Percentiles rank a stretch among this genome's conserved stretches.
Conservation (phyloP, 2,797 vertebrate species). For the Acridotheres tristis region DNA sequence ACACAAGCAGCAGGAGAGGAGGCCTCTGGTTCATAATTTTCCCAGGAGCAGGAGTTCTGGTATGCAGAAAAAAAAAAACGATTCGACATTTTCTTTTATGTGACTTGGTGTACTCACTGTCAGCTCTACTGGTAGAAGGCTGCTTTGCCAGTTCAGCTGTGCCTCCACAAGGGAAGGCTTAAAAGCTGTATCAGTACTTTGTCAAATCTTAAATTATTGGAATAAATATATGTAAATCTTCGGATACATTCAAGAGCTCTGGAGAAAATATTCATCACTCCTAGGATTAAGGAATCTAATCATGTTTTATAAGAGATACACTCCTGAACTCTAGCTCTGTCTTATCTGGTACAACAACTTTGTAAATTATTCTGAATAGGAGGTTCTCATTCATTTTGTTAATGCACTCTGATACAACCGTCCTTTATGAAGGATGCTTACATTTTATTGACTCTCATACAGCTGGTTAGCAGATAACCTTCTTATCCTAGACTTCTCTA, state of each 20-base stretch:
- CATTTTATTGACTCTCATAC: conserved; percentile 22
- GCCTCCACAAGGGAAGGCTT: not conserved
- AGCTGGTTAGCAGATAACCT: conserved; percentile 44
- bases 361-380: conserved; percentile 14
- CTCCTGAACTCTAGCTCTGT: not conserved
- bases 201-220: not conserved
- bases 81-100: not conserved
- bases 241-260: not conserved
- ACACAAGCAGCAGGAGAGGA: not conserved
- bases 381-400: not conserved
- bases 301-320: not conserved
- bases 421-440: conserved; percentile 19
- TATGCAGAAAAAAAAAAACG: not conserved
- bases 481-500: conserved; percentile 28
- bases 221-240: conserved; percentile 19
- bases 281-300: conserved; percentile 18
- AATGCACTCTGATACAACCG: not conserved
- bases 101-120: not conserved
- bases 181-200: not conserved
- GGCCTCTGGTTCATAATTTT: not conserved
- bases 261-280: conserved; percentile 21
- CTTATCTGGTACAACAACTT: conserved; percentile 26
- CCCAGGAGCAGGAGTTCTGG: not conserved
- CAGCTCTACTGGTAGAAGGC: not conserved
- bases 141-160: not conserved